Evolutionary conservation across 2,113 vertebrate genomes (phyloP).

Genomic region (Poicephalus meyeri): DNA sequence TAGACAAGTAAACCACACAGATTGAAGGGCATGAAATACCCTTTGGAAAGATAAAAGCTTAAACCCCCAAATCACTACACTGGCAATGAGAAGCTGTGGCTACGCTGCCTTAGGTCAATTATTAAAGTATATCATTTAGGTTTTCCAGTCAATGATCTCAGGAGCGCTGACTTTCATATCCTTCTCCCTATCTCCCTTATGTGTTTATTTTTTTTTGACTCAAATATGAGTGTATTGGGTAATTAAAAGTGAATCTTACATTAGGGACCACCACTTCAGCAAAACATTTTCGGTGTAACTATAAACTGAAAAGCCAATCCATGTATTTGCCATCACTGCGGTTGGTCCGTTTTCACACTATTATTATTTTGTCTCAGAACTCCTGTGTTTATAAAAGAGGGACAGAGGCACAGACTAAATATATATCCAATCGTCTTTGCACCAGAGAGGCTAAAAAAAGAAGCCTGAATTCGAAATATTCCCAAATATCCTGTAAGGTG

Average conservation of each 20-base stretch:
- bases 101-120: not conserved
- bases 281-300: constrained; percentile 29
- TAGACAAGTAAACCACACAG: not conserved
- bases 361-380: constrained; percentile 73
- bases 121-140: constrained; percentile 7
- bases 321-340: constrained; percentile 1
- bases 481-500: not conserved
- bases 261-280: constrained; percentile 3
- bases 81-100: not conserved
- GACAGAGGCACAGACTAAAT: constrained; percentile 71
- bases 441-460: not conserved
- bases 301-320: constrained; percentile 10
- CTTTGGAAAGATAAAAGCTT: not conserved
- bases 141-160: not conserved
- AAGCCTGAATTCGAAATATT: constrained; percentile 7
- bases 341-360: constrained; percentile 55
- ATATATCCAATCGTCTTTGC: constrained; percentile 24
- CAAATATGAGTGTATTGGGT: constrained; percentile 18
- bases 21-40: not conserved
- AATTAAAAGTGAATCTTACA: constrained; percentile 51
- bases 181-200: not conserved
- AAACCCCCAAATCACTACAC: not conserved
- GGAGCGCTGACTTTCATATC: not conserved
- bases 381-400: constrained; percentile 63
- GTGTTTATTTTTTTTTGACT: constrained; percentile 36